Base-by-base conservation (phyloP, 2,888 invertebrate species). In the Geotrupes spiniger region DNA sequence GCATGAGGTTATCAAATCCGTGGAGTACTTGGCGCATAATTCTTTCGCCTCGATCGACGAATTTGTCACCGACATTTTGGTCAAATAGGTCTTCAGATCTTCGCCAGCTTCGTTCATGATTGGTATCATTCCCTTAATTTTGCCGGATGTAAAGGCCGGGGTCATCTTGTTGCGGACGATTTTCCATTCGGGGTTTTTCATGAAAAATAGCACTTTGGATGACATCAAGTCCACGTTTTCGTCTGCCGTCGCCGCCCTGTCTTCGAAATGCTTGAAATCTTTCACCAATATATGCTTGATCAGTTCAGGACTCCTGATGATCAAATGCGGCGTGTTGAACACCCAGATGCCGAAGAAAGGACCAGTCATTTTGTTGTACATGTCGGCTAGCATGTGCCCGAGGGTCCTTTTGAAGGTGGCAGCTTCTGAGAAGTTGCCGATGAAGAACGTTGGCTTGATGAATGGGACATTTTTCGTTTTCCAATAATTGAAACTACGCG, bases 131-230 rank as follows among this genome's bases (percentile, higher is more conserved):
- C 62, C 65, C 59, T 76, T 79, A 43, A 82, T 65, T 62, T 79
- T 81, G 14, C 76, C 78, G 1, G 75, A 72, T 1, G 79, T 77
- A 58, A 81, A 76, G 0, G 76, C 74, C 0, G 80, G 79, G 0
- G 78, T 74, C 17, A 81, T 63, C 52, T 78, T 78, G 0, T 71
- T 58, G 17, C 82, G 67, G 11, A 78, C 60, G 27, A 65, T 66
- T 57, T 74, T 78, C 82, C 81, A 82, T 1, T 72, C 70, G 0
- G 75, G 73, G 43, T 76, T 76, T 47, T 72, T 74, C 43, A 75
- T 55, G 1, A 73, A 67, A 50, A 79, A 69, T 33, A 77, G 54
- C 53, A 73, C 68, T 41, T 71, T 69, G 52, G 70, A 63, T 2
- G 69, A 68, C 8, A 75, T 59, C 2, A 72, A 69, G 52, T 76